Conservation (phyloP, 2,797 vertebrate genomes). For the Caiman crocodilus region DNA sequence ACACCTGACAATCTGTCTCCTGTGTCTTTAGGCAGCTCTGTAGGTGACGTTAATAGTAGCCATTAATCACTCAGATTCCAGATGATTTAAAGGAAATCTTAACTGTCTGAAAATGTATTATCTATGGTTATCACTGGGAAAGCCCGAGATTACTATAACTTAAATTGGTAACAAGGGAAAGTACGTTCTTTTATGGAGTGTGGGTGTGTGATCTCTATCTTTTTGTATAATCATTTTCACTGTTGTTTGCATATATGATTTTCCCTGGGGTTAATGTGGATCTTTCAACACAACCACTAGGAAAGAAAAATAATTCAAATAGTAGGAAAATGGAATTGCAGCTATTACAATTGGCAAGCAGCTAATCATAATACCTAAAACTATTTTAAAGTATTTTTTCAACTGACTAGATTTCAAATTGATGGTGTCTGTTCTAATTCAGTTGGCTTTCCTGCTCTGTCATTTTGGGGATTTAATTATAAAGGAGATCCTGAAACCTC, state of each 20-base stretch:
- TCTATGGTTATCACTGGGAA: not conserved
- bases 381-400: not conserved
- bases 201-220: not conserved
- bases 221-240: not conserved
- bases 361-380: not conserved
- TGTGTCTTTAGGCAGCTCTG: slow-evolving; percentile 9
- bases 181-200: not conserved
- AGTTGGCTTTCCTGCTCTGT: not conserved
- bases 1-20: slow-evolving; percentile 16
- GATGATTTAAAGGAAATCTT: slow-evolving; percentile 37
- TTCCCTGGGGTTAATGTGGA: not conserved
- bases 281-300: not conserved
- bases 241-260: not conserved
- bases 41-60: slow-evolving; percentile 30
- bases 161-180: not conserved
- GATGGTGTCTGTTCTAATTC: not conserved
- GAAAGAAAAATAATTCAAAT: slow-evolving; percentile 15
- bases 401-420: not conserved
- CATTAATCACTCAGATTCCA: slow-evolving; percentile 19
- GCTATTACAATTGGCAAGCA: not conserved
- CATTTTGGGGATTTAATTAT: not conserved
- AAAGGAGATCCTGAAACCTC: not conserved
- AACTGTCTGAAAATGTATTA: not conserved
- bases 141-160: not conserved
- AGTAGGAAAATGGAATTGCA: not conserved